Evolutionary conservation across 2,888 invertebrate genomes (phyloP).

Genomic region (Acrobasis consociella): DNA sequence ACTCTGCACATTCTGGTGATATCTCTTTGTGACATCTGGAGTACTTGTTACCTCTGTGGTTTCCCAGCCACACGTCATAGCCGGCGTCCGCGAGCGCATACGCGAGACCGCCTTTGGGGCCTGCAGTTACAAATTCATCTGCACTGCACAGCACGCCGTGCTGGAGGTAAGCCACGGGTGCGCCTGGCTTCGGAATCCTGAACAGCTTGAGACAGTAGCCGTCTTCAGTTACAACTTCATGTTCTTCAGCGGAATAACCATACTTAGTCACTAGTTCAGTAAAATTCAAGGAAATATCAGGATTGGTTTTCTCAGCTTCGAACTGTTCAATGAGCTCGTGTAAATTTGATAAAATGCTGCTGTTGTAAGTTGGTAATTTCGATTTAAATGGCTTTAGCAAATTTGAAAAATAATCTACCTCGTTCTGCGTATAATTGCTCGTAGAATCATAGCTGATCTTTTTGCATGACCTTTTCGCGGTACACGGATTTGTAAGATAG

Average conservation of each 20-base stretch:
- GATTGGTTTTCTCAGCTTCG: no score
- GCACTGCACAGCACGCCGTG: conserved; percentile 88
- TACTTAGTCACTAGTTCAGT: background rate
- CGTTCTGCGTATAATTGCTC: no score
- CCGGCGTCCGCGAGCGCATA: conserved; percentile 83
- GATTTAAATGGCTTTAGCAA: no score
- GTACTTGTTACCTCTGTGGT: conserved; percentile 87
- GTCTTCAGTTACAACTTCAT: conserved; percentile 32
- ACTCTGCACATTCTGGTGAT: conserved; percentile 52
- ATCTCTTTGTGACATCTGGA: conserved; percentile 67
- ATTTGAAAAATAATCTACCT: no score
- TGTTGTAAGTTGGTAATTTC: no score
- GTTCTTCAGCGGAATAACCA: background rate
- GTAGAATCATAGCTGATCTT: no score
- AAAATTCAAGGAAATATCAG: background rate
- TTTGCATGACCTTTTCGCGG: no score
- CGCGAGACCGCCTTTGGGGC: conserved; percentile 77
- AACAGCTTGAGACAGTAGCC: conserved; percentile 37
- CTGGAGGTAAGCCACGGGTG: conserved; percentile 83
- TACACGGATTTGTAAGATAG: no score
- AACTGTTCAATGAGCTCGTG: no score
- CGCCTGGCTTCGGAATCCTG: conserved; percentile 33
- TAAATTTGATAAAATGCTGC: no score
- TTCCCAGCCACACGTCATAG: conserved; percentile 89
- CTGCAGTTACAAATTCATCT: conserved; percentile 86